Base-by-base conservation (phyloP, 2,113 vertebrate species). In the Balaenoptera acutorostrata region DNA sequence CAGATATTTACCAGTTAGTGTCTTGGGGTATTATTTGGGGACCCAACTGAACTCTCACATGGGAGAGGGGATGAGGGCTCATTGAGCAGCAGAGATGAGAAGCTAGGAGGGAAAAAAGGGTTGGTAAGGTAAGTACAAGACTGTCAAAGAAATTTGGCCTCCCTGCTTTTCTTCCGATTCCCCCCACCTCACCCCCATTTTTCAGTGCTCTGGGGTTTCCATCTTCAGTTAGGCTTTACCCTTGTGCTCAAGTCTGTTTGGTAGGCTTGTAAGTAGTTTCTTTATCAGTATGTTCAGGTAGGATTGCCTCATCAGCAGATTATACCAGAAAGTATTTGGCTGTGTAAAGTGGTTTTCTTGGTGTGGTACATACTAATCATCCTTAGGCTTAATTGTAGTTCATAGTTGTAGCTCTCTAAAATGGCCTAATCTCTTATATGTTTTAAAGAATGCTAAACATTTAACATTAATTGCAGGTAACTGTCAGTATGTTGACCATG, bases 381-480 rank as follows among this genome's bases (percentile, higher is more conserved):
- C n/a, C 85, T 78, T 33, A 86, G n/a, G 46, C 55, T 83, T 91
- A 90, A 82, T 94, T 82, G 82, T 81, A 85, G n/a, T 93, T 85
- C 39, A 39, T 63, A 41, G 21, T 75, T 96, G 31, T 78, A 78
- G 49, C 27, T 90, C 41, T 88, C 94, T 84, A 84, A 96, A 88
- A 55, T 88, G 75, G 21, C 49, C 81, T 90, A 52, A 75, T 93
- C 6, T 71, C 31, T 52, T 66, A 6, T 33, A 44, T 55, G 25
- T 49, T 66, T 88, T 96, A 46, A 75, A 66, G 71, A 93, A 68
- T 96, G 57, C 23, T 18, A 77, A 77, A 14, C 83, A 72, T 52
- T 85, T 84, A 82, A 17, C 85, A 68, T 63, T 86, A 92, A 68
- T 87, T 20, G n/a, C 29, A 63, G 80, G 8, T 82, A 68, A 66